Evolutionary conservation across 1,140 invertebrate genomes (phyloP).

Genomic region (Anagrus nilaparvatae): DNA sequence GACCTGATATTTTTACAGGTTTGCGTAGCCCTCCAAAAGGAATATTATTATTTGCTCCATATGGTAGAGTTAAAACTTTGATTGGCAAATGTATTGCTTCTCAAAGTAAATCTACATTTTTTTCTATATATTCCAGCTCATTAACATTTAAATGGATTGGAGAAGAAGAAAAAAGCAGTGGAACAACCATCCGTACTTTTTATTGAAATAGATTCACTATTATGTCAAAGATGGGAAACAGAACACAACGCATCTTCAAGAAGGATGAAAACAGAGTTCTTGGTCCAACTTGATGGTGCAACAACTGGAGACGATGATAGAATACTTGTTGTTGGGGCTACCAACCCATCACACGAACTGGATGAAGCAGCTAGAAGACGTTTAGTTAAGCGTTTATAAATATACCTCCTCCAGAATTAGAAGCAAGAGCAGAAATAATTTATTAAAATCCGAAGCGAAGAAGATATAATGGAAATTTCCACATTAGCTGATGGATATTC

Average conservation of each 20-base stretch:
- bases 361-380: constrained; percentile 84
- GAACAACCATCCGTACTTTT: constrained; percentile 78
- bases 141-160: constrained; percentile 97
- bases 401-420: constrained; percentile 73
- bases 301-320: constrained; percentile 70
- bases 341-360: constrained; percentile 86
- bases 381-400: constrained; percentile 82
- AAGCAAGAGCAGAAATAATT: constrained; percentile 71
- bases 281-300: constrained; percentile 87
- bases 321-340: constrained; percentile 80
- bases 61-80: constrained; percentile 86
- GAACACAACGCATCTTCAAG: constrained; percentile 89
- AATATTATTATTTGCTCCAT: constrained; percentile 89
- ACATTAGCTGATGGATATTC: constrained; percentile 57
- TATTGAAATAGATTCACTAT: constrained; percentile 89
- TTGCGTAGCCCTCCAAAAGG: constrained; percentile 86
- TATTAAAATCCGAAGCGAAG: constrained; percentile 56
- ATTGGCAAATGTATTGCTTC: constrained; percentile 89
- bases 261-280: constrained; percentile 90
- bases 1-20: constrained; percentile 92
- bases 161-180: constrained; percentile 90
- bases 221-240: constrained; percentile 76
- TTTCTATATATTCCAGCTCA: constrained; percentile 91
- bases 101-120: constrained; percentile 92
- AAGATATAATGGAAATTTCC: constrained; percentile 55